phyloP scores from a whole-genome alignment of 1,140 invertebrate species.

The Cryptotermes secundus region DNA sequence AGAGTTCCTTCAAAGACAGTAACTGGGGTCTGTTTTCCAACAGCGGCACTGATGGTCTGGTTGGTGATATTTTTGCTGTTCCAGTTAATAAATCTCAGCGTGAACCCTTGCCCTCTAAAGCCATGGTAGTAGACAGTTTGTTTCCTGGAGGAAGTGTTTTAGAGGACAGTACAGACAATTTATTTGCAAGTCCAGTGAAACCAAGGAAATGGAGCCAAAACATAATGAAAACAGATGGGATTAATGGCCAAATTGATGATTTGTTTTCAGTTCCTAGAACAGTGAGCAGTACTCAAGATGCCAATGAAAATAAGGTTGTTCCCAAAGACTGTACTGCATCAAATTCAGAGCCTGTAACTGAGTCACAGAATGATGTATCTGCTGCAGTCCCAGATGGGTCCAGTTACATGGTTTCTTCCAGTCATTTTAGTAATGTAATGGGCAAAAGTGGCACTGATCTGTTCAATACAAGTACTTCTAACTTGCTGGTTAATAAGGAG shows the following conservation, averaged over 20 bases:
- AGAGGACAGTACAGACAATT: not conserved
- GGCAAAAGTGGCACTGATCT: not conserved
- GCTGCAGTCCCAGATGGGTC: not conserved
- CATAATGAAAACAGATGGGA: not conserved
- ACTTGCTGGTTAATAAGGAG: not conserved
- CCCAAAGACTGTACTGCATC: not conserved
- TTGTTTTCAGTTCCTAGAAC: constrained; percentile 20
- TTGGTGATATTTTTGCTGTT: not conserved
- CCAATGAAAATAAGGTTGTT: not conserved
- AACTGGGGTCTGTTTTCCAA: not conserved
- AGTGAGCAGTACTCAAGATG: not conserved
- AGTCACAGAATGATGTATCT: not conserved
- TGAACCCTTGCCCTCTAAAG: not conserved
- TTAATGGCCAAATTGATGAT: not conserved
- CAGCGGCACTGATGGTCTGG: not conserved
- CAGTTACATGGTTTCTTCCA: not conserved
- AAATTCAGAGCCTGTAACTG: not conserved
- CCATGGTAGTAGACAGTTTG: not conserved
- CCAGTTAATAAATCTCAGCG: not conserved
- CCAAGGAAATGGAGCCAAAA: not conserved
- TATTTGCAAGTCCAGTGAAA: not conserved
- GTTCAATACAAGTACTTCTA: not conserved
- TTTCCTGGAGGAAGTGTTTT: not conserved
- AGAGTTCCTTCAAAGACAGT: not conserved
- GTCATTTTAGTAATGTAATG: not conserved